Evolutionary conservation across 2,797 vertebrate species (phyloP).

Genomic region (Anolis apletophallus): DNA sequence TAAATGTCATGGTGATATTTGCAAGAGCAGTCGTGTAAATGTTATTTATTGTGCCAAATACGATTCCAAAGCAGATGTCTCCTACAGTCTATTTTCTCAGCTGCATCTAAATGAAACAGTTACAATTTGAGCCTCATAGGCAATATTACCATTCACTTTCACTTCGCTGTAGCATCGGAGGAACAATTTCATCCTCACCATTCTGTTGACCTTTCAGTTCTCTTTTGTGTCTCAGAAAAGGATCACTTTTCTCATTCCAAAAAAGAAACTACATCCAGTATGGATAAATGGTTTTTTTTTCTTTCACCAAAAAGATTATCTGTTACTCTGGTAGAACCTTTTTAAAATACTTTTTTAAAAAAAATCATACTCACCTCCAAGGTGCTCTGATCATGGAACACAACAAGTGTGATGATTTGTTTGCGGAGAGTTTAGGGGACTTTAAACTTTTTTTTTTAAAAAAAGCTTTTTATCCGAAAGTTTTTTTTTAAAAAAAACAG

Average conservation of each 20-base stretch:
- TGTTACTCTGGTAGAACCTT: neutral
- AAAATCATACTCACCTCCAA: too few species aligned
- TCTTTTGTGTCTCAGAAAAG: neutral
- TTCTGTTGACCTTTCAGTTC: constrained; percentile 16
- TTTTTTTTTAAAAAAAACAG: too few species aligned
- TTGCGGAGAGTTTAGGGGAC: too few species aligned
- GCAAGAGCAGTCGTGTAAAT: constrained; percentile 60
- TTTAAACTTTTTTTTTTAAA: too few species aligned
- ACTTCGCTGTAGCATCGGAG: neutral
- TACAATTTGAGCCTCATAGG: constrained; percentile 57
- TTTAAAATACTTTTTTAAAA: too few species aligned
- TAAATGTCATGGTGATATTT: constrained; percentile 72
- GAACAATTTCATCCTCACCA: constrained; percentile 9
- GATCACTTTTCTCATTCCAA: accelerated
- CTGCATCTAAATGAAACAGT: constrained; percentile 58
- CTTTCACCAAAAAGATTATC: too few species aligned
- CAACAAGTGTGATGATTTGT: too few species aligned
- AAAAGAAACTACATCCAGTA: accelerated
- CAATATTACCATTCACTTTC: constrained; percentile 34
- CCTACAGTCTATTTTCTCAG: constrained; percentile 56
- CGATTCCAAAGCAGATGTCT: constrained; percentile 70
- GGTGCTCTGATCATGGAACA: too few species aligned
- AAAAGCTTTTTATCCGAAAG: too few species aligned
- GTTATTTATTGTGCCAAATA: constrained; percentile 71
- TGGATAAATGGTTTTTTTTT: neutral